Conservation (phyloP, 2,113 vertebrate species). For the Zosterops hypoxanthus region DNA sequence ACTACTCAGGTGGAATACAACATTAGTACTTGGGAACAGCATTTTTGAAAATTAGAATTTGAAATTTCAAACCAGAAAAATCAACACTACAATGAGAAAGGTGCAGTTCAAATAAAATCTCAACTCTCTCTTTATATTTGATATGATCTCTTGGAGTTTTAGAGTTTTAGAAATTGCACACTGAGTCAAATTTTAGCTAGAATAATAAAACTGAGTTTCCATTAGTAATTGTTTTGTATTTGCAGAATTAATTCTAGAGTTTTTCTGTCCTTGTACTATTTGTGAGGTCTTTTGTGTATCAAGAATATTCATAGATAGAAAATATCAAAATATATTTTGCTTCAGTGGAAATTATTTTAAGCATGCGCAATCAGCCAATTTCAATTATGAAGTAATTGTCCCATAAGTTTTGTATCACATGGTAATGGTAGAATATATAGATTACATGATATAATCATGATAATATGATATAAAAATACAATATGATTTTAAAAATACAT, state of each 20-base stretch:
- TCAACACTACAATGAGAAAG: not conserved
- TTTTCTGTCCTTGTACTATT: not conserved
- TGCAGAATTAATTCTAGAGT: not conserved
- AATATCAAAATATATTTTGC: not conserved
- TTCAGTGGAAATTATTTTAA: not conserved
- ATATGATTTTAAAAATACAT: not conserved
- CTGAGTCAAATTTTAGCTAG: fast-evolving
- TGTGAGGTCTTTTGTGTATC: not conserved
- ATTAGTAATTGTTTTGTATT: not conserved
- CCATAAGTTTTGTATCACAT: not conserved
- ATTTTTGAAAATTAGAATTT: not conserved
- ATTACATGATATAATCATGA: not conserved
- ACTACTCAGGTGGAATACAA: not conserved
- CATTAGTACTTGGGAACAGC: not conserved
- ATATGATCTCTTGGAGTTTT: not conserved
- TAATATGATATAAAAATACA: not conserved
- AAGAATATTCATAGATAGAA: not conserved
- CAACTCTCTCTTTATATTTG: not conserved
- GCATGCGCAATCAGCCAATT: not conserved
- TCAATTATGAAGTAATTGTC: not conserved
- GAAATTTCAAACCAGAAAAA: not conserved
- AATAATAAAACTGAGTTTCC: not conserved
- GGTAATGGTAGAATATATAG: not conserved
- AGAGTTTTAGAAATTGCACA: not conserved
- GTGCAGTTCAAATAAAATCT: not conserved